Evolutionary conservation across 2,797 vertebrate genomes (phyloP).

Genomic region (Ciconia nigra): DNA sequence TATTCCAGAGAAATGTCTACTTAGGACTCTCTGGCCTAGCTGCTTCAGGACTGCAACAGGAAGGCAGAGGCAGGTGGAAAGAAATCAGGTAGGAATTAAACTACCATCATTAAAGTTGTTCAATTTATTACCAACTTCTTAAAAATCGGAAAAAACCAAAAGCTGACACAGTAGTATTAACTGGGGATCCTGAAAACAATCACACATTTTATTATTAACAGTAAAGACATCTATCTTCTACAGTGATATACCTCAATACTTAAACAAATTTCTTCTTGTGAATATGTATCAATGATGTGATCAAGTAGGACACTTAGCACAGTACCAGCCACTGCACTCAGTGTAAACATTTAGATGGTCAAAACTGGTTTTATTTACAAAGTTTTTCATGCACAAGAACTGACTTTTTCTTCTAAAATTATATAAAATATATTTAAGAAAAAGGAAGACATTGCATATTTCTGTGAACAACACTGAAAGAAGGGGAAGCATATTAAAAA

Average conservation of each 20-base stretch:
- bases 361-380: constrained; percentile 47
- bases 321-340: background rate
- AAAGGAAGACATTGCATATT: background rate
- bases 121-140: background rate
- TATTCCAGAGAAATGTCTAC: background rate
- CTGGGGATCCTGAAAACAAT: constrained; percentile 27
- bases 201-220: constrained; percentile 13
- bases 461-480: constrained; percentile 45
- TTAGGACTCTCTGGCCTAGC: background rate
- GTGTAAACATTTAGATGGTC: constrained; percentile 18
- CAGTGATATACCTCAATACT: background rate
- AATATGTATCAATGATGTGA: background rate
- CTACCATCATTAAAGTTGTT: background rate
- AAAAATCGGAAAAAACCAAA: background rate
- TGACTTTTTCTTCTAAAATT: constrained; percentile 43
- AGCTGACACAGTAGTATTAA: constrained; percentile 15
- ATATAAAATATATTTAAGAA: constrained; percentile 50
- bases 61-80: background rate
- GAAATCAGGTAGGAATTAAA: background rate
- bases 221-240: background rate
- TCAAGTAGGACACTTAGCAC: background rate
- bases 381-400: constrained; percentile 4
- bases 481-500: constrained; percentile 50
- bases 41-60: background rate
- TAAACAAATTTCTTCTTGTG: background rate